These are phyloP conservation scores for Beroe forskalii DNA, from an alignment of 37 sponge, comb jelly and placozoan species.

Conservation along the genomic window DNA sequence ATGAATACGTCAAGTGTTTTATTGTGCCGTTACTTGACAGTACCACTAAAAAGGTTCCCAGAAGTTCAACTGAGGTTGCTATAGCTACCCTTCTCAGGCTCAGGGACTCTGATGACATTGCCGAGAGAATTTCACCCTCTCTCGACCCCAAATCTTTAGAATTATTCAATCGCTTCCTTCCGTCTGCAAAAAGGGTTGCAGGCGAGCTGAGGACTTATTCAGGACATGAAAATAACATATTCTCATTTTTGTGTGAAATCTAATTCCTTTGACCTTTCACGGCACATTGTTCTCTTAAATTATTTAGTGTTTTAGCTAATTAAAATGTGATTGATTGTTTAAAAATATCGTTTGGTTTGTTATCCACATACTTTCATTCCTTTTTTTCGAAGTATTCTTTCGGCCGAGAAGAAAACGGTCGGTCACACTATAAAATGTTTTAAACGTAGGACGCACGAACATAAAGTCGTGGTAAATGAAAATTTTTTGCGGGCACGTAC, in stretches of 20 bases:
- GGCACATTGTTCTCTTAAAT: neutral
- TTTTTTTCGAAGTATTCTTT: too few species aligned
- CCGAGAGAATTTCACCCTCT: neutral
- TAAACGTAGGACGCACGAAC: neutral
- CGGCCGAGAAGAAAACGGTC: too few species aligned
- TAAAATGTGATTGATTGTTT: neutral
- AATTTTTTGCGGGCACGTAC: neutral
- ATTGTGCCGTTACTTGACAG: conserved; percentile 23
- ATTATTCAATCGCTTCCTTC: conserved; percentile 5
- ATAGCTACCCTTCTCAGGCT: conserved; percentile 50
- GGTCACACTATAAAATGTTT: too few species aligned
- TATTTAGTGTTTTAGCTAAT: conserved; percentile 39
- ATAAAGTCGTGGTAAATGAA: neutral
- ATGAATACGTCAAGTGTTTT: neutral
- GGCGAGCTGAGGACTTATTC: conserved; percentile 28
- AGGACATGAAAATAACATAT: conserved; percentile 24
- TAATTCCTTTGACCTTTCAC: neutral
- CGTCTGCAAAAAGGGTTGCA: conserved; percentile 22
- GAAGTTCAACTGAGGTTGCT: conserved; percentile 43
- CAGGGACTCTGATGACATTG: neutral
- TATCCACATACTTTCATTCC: too few species aligned
- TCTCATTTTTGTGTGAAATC: conserved; percentile 16
- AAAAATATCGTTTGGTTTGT: too few species aligned
- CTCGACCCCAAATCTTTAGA: conserved; percentile 37
- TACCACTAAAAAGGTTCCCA: conserved; percentile 36